Conservation (phyloP, 2,888 invertebrate species). For the Malthinus flaveolus region DNA sequence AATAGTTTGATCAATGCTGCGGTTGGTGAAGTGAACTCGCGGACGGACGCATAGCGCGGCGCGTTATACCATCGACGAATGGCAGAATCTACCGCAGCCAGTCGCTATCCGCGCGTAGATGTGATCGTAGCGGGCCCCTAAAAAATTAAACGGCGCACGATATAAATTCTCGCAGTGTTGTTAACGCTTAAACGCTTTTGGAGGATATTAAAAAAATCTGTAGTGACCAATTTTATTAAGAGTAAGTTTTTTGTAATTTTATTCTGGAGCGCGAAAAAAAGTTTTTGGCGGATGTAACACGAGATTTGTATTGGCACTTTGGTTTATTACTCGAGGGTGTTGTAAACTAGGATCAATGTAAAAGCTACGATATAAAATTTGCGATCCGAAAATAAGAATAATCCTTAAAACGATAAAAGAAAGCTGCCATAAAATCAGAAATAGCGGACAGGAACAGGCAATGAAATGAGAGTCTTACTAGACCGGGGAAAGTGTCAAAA, state of each 20-base stretch:
- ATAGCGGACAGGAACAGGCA: conserved; percentile 5
- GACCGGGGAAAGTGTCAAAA: conserved; percentile 14
- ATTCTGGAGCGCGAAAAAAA: not conserved
- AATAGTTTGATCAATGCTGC: conserved; percentile 45
- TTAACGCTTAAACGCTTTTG: not conserved
- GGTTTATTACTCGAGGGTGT: conserved; percentile 5
- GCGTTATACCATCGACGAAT: conserved; percentile 42
- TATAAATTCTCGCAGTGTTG: conserved; percentile 23
- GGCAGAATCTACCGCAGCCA: conserved; percentile 55
- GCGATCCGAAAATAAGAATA: conserved; percentile 10
- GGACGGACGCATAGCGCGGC: conserved; percentile 38
- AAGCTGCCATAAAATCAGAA: conserved; percentile 10
- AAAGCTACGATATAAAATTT: conserved; percentile 6
- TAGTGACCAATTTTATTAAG: not conserved
- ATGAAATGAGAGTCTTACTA: conserved; percentile 16
- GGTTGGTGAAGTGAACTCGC: conserved; percentile 30
- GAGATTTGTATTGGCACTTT: not conserved
- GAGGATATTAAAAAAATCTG: not conserved
- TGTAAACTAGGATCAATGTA: not conserved
- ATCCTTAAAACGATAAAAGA: conserved; percentile 11
- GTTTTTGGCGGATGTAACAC: not conserved
- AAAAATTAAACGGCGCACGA: conserved; percentile 25
- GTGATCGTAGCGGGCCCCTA: conserved; percentile 31
- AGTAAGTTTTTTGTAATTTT: no score
- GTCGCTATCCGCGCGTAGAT: conserved; percentile 54